Evolutionary conservation across 2,113 vertebrate genomes (phyloP), one percentile per base, ranked within the genome.

Genomic region (Nothoprocta perdicaria): DNA sequence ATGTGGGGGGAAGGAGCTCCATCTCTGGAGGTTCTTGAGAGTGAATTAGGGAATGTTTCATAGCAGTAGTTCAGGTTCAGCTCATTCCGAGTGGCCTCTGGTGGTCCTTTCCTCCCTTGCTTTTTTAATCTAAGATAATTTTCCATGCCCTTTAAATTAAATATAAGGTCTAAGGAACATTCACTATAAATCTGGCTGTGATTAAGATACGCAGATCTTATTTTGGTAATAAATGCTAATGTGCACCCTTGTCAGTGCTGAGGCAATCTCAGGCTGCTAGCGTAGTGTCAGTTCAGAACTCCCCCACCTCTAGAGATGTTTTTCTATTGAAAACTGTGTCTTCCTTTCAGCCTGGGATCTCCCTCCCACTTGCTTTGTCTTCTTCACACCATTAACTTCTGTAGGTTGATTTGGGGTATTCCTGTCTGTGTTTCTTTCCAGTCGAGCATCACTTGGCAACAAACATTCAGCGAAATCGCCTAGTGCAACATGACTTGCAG

Each of bases 361-460:
- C 67, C 91, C 75, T 93, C 68, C 46, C 38, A 35, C 89, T 93
- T 87, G 60, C 52, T 80, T 77, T 91, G 27, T 83, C 50, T 68
- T 67, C 15, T 89, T 94, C 57, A 61, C 12, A 33, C 43, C 3
- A 1, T 91, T 62, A 48, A 86, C 33, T 88, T 91, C 43, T 85
- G 55, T 53, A 80, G 61, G 22, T 80, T 88, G 76, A 94, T 75
- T 48, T 68, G 83, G 29, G 33, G 41, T 16, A 2, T 75, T 91
- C 40, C 86, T 71, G 9, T 63, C 69, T 93, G 24, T 69, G 40
- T 86, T 94, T 80, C 93, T 88, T 82, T 94, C 53, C 95, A 99
- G 99, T 99, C 77, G 99, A 99, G 90, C 99, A 98, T 97, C 99
- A 99, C 92, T 97, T 99, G 97, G 99, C 99, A 8, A 99, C 99